A percentile compares a stretch with the other conserved stretches of the same genome.
Evolutionary conservation across 2,797 vertebrate species (phyloP).

Genomic region (Kryptopterus vitreolus): DNA sequence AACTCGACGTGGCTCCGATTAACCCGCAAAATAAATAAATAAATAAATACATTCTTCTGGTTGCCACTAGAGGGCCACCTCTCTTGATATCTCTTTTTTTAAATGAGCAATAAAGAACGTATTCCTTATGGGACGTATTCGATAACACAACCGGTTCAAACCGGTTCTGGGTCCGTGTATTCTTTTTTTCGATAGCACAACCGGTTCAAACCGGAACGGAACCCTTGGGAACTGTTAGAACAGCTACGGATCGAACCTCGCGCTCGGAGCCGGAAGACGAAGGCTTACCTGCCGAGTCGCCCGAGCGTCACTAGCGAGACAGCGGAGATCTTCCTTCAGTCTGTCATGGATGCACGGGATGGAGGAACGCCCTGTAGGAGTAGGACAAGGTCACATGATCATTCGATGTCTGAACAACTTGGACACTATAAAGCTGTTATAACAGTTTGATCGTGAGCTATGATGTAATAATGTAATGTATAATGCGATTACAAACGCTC

Average conservation of each 20-base stretch:
- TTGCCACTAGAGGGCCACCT: slow-evolving; percentile 57
- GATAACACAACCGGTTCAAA: not conserved
- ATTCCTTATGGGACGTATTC: not conserved
- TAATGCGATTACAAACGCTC: too few species aligned
- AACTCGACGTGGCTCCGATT: not conserved
- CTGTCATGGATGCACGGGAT: slow-evolving; percentile 61
- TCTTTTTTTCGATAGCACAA: not conserved
- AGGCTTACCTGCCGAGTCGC: slow-evolving; percentile 66
- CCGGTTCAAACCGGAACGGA: not conserved
- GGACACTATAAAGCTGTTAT: too few species aligned
- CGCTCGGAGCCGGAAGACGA: not conserved
- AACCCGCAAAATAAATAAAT: not conserved
- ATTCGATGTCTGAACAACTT: slow-evolving; percentile 17
- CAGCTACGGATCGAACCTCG: not conserved
- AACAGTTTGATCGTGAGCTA: not conserved
- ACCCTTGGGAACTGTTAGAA: not conserved
- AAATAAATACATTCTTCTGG: slow-evolving; percentile 17
- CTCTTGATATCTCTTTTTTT: slow-evolving; percentile 22
- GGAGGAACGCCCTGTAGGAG: slow-evolving; percentile 66
- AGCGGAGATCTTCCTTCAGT: slow-evolving; percentile 59
- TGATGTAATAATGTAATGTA: not conserved
- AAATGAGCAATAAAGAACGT: not conserved
- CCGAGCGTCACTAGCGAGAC: slow-evolving; percentile 53
- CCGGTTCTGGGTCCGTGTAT: too few species aligned
- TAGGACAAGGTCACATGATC: slow-evolving; percentile 41